A percentile compares a stretch with the other conserved stretches of the same genome.
phyloP scores from a whole-genome alignment of 2,113 vertebrate species.

The Capricornis sumatraensis region DNA sequence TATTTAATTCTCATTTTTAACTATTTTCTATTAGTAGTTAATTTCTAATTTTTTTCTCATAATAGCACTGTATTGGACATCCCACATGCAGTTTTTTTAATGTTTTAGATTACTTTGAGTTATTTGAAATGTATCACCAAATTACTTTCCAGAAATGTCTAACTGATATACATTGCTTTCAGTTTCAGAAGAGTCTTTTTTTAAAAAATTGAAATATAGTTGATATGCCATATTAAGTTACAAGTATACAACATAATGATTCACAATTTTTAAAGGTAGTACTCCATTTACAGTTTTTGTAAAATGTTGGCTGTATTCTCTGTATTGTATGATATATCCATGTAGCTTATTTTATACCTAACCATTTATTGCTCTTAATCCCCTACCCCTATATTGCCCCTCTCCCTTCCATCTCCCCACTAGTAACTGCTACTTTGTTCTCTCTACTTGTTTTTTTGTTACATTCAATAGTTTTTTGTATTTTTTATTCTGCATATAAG shows the following conservation, averaged over 20 bases:
- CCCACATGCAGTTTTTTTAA: not conserved
- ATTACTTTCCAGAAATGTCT: constrained; percentile 25
- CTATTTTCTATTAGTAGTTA: constrained; percentile 1
- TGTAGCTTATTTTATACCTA: not conserved
- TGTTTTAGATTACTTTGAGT: not conserved
- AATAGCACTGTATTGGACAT: not conserved
- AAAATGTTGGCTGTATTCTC: not conserved
- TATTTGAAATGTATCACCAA: constrained; percentile 1
- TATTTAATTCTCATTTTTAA: constrained; percentile 17
- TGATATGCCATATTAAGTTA: not conserved
- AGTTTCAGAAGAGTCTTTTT: not conserved
- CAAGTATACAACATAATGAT: not conserved
- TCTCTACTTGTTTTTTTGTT: not conserved
- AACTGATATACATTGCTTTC: not conserved
- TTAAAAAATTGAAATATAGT: not conserved
- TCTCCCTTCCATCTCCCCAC: not conserved
- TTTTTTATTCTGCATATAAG: not conserved
- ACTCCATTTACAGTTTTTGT: not conserved
- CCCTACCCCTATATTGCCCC: not conserved
- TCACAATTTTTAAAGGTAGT: not conserved
- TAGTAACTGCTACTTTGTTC: not conserved
- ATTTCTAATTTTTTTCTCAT: constrained; percentile 36
- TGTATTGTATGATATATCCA: not conserved
- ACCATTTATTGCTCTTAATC: not conserved
- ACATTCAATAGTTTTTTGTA: not conserved